Percentiles rank a stretch among this genome's conserved stretches.
These are phyloP conservation scores for Sporophila hypoxantha DNA, from an alignment of 2,113 vertebrate species.

Conservation along the genomic window DNA sequence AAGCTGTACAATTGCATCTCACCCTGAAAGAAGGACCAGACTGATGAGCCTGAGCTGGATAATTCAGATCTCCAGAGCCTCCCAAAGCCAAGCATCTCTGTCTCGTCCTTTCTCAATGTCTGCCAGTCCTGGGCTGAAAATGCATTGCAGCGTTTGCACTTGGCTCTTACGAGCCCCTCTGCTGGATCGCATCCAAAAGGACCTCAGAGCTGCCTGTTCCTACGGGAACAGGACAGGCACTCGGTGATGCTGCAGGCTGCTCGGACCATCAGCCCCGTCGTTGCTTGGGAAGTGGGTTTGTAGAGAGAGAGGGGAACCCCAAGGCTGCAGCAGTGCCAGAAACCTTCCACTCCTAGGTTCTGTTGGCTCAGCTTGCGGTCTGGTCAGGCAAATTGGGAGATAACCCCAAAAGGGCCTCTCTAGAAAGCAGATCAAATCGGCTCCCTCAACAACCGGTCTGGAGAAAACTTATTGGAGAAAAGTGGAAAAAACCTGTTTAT, in stretches of 20 bases:
- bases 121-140: background rate
- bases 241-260: background rate
- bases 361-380: no score
- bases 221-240: rapidly evolving
- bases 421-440: no score
- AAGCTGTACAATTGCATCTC: background rate
- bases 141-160: background rate
- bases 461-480: no score
- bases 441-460: no score
- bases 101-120: no score
- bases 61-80: background rate
- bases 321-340: background rate
- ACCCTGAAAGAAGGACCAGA: background rate
- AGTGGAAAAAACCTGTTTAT: no score
- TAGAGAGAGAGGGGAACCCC: background rate
- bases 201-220: background rate
- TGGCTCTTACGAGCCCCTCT: constrained; percentile 52
- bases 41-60: background rate
- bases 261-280: no score
- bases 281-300: background rate
- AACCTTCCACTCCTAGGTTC: background rate
- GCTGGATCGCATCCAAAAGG: constrained; percentile 28
- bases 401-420: no score
- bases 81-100: background rate
- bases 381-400: no score